phyloP scores from a whole-genome alignment of 2,888 invertebrate species.

The Lasioglossum zephyrum region DNA sequence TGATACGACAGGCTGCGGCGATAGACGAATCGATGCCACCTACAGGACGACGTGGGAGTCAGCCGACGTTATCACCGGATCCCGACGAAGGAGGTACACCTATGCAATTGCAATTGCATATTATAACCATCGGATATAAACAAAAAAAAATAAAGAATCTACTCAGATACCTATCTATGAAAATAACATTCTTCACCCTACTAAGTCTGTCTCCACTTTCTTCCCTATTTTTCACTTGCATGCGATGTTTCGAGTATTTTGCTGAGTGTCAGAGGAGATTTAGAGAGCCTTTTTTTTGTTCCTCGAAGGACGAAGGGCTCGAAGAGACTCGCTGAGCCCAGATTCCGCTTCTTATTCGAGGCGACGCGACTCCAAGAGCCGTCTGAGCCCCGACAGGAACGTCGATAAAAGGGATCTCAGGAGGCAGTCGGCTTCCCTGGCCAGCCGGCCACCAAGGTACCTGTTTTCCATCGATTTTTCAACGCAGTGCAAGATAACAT shows the following conservation, averaged over 20 bases:
- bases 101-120: conserved; percentile 9
- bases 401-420: conserved; percentile 90
- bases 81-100: conserved; percentile 86
- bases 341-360: conserved; percentile 92
- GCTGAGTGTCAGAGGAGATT: not conserved
- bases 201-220: conserved; percentile 9
- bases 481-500: not conserved
- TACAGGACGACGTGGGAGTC: conserved; percentile 91
- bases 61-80: conserved; percentile 93
- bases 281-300: not conserved
- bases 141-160: conserved; percentile 1
- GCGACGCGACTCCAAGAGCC: conserved; percentile 91
- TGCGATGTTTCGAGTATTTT: not conserved
- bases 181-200: conserved; percentile 8
- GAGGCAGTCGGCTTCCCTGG: conserved; percentile 92
- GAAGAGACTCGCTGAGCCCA: conserved; percentile 95
- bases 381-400: conserved; percentile 92
- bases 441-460: conserved; percentile 85
- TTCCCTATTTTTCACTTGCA: not conserved
- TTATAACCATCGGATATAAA: not conserved
- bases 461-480: conserved; percentile 56
- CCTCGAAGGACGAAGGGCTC: conserved; percentile 88
- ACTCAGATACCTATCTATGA: not conserved
- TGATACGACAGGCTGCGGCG: conserved; percentile 94
- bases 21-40: conserved; percentile 94